A percentile compares a stretch with the other conserved stretches of the same genome.
Evolutionary conservation across 2,888 invertebrate genomes (phyloP).

Genomic region (Spatulosminthurus flaviceps): DNA sequence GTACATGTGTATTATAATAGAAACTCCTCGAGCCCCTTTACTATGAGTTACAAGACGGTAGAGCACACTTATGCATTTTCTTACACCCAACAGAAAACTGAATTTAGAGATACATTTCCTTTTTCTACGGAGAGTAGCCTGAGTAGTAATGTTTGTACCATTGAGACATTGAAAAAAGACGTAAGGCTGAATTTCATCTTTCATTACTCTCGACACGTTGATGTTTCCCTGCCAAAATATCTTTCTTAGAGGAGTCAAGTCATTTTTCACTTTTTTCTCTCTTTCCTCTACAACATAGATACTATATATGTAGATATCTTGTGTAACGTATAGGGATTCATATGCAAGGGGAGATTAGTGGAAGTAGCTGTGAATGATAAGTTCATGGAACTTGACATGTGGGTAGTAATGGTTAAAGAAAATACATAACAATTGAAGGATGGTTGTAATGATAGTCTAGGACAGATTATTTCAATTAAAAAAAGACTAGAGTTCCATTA

Average conservation of each 20-base stretch:
- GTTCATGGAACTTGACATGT: too few species aligned
- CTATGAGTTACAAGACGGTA: too few species aligned
- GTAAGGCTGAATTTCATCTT: constrained; percentile 35
- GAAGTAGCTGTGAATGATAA: too few species aligned
- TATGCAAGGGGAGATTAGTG: too few species aligned
- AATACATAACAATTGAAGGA: background rate
- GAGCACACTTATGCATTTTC: too few species aligned
- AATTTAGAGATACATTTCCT: background rate
- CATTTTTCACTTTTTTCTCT: background rate
- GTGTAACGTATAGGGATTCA: too few species aligned
- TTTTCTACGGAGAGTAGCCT: too few species aligned
- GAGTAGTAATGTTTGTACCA: background rate
- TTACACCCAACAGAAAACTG: background rate
- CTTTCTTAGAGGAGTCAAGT: background rate
- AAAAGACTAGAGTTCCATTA: background rate
- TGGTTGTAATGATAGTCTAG: background rate
- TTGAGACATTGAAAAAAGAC: constrained; percentile 2
- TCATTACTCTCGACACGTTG: constrained; percentile 23
- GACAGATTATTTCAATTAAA: constrained; percentile 13
- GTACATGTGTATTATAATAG: too few species aligned
- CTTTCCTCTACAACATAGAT: too few species aligned
- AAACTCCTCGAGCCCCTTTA: too few species aligned
- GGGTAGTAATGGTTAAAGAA: too few species aligned
- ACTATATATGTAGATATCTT: too few species aligned
- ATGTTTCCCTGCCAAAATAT: constrained; percentile 12